Evolutionary conservation across 23 tunicate species (phyloP), one percentile per base, ranked within the genome.

Genomic region (Ascidia mentula): DNA sequence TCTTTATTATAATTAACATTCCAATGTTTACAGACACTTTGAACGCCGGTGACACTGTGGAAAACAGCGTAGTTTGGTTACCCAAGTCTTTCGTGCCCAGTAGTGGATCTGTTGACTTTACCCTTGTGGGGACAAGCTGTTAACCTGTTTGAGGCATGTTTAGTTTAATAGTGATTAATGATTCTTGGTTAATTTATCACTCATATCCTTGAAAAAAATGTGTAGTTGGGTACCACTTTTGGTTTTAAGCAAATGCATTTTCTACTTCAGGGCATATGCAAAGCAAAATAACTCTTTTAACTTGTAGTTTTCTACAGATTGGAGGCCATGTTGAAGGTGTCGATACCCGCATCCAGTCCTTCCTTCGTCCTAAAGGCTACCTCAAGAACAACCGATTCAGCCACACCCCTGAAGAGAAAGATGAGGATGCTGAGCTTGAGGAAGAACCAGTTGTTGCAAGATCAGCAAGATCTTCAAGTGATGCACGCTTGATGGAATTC

Each of bases 301-400:
- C n/a, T n/a, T n/a, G 17, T 45, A 15, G 60, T 45, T 34, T 74
- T 30, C 30, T 60, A 31, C 72, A 93, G 98, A 40, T 88, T 60
- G 98, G 98, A 77, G 98, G 93, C 33, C 87, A 93, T 45, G 87
- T 93, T 40, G 87, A 93, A 80, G 98, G 98, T 20, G 82, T 88
- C 46, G 98, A 93, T 75, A 53, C 59, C 6, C 38, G 80, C 9
- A 34, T 93, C 40, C 93, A 88, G 69, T 69, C 82, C 32, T 46
- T 78, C 46, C 60, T 91, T 35, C 84, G 69, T 31, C 88, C 97
- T 22, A 79, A 88, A 45, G 85, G 75, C 0, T 79, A 73, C 79
- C 81, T 77, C 40, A 80, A 84, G 65, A 84, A 87, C 84, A 88
- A 77, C 37, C 80, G 74, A 18, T 73, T 88, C 53, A 72, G 87